phyloP scores from a whole-genome alignment of 2,888 invertebrate genomes.

The Clostera curtula region DNA sequence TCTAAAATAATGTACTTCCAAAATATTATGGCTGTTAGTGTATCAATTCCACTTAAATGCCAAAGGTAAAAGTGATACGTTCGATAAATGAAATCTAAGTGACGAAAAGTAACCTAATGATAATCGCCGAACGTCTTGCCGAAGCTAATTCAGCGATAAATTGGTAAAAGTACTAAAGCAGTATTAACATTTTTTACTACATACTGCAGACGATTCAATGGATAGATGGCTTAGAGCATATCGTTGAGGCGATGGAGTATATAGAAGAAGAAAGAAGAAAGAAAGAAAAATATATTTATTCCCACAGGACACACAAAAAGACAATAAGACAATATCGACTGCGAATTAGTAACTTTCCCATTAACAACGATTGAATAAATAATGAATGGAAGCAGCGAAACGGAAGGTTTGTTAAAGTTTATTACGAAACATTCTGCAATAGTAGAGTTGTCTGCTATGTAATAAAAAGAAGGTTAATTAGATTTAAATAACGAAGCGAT shows the following conservation, averaged over 20 bases:
- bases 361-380: slow-evolving; percentile 8
- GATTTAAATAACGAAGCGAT: slow-evolving; percentile 1
- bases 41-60: slow-evolving; percentile 13
- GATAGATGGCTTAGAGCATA: slow-evolving; percentile 14
- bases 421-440: slow-evolving; percentile 7
- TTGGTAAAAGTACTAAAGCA: slow-evolving; percentile 44
- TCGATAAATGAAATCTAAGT: slow-evolving; percentile 29
- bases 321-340: too few species aligned
- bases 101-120: slow-evolving; percentile 37
- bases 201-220: slow-evolving; percentile 33
- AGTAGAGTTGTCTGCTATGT: background rate
- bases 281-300: too few species aligned
- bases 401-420: slow-evolving; percentile 3
- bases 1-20: background rate
- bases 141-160: slow-evolving; percentile 44
- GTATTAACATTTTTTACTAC: slow-evolving; percentile 34
- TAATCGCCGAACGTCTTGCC: slow-evolving; percentile 36
- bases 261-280: too few species aligned
- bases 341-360: slow-evolving; percentile 31
- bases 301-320: too few species aligned
- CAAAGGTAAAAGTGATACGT: slow-evolving; percentile 37
- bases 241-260: slow-evolving; percentile 23
- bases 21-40: background rate
- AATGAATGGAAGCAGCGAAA: slow-evolving; percentile 6
- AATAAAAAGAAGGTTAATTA: background rate